Conservation (phyloP, 2,888 invertebrate genomes). For the Asteroscopus sphinx region DNA sequence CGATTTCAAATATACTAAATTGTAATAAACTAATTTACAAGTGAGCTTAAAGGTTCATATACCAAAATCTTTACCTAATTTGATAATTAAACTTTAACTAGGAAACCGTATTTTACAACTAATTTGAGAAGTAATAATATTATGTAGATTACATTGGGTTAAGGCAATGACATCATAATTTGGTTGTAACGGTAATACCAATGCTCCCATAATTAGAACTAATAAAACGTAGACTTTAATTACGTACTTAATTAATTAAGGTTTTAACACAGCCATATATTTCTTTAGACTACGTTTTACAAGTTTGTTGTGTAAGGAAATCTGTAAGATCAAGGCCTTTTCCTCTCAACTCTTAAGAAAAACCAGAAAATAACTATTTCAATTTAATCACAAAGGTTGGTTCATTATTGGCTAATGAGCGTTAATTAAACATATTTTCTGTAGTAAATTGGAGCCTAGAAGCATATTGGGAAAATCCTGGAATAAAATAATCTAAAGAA, state of each 20-base stretch:
- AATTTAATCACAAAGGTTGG: no score
- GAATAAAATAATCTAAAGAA: no score
- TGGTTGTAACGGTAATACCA: not conserved
- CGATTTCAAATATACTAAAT: slow-evolving; percentile 11
- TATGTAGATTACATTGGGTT: slow-evolving; percentile 31
- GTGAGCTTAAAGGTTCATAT: slow-evolving; percentile 18
- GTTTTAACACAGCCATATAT: not conserved
- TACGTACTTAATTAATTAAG: not conserved
- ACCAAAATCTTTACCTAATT: slow-evolving; percentile 31
- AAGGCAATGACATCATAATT: slow-evolving; percentile 15
- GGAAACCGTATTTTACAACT: slow-evolving; percentile 31
- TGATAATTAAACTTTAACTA: slow-evolving; percentile 30
- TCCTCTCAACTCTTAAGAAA: no score
- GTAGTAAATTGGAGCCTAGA: no score
- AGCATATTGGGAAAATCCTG: no score
- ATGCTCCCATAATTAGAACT: not conserved
- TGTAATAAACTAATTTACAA: slow-evolving; percentile 31
- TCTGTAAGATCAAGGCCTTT: not conserved
- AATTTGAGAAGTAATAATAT: slow-evolving; percentile 1
- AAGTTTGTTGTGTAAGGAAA: not conserved
- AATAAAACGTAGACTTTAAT: slow-evolving; percentile 1
- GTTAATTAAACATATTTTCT: no score
- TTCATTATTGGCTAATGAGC: no score
- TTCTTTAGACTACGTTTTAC: not conserved
- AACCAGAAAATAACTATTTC: no score